Percentiles rank a stretch among this genome's conserved stretches.
Evolutionary conservation across 2,888 invertebrate genomes (phyloP).

Genomic region (Epinotia brunnichana): DNA sequence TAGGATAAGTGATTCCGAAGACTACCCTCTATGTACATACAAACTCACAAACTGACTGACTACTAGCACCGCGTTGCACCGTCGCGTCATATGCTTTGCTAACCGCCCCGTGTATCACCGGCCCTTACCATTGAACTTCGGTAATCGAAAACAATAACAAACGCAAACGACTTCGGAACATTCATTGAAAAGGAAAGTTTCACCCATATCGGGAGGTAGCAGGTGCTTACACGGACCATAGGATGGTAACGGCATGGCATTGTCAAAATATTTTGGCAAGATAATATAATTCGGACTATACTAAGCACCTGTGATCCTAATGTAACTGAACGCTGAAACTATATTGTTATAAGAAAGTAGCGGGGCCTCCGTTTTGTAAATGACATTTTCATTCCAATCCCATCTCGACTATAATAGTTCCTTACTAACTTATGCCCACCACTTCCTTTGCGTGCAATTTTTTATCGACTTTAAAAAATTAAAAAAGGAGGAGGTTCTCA

Average conservation of each 20-base stretch:
- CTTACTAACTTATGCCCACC: no score
- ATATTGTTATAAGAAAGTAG: not conserved
- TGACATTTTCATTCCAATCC: not conserved
- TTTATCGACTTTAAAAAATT: no score
- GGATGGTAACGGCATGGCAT: conserved; percentile 39
- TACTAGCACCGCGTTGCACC: not conserved
- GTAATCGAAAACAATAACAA: conserved; percentile 80
- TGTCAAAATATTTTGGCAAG: conserved; percentile 39
- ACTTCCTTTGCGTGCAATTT: no score
- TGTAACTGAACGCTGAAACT: conserved; percentile 3
- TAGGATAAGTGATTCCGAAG: no score
- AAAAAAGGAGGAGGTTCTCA: no score
- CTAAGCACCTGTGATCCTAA: conserved; percentile 5
- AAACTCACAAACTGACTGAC: not conserved
- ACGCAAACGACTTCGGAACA: conserved; percentile 76
- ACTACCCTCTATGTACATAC: no score
- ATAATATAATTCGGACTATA: conserved; percentile 15
- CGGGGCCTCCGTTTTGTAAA: not conserved
- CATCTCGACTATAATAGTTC: no score
- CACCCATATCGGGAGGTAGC: conserved; percentile 56
- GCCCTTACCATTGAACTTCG: conserved; percentile 67
- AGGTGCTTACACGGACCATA: conserved; percentile 60
- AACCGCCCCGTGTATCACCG: conserved; percentile 26
- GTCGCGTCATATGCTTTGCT: not conserved
- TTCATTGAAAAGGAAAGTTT: conserved; percentile 79